phyloP scores from a whole-genome alignment of 2,888 invertebrate genomes.

The Drosophila atroscutellata region DNA sequence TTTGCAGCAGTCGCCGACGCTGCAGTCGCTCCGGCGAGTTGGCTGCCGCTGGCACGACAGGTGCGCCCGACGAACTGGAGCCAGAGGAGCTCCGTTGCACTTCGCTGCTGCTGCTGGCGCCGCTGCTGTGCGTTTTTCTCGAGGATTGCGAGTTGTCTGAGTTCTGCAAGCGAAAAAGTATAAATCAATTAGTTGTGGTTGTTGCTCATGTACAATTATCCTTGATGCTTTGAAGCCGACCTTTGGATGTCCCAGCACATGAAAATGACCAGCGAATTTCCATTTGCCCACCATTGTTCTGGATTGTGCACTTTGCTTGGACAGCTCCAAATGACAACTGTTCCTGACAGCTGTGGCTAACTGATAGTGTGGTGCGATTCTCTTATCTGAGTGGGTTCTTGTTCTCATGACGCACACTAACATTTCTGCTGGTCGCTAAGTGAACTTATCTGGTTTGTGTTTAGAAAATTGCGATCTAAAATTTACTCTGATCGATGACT shows the following conservation, averaged over 20 bases:
- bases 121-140: constrained; percentile 49
- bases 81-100: constrained; percentile 78
- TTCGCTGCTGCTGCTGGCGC: constrained; percentile 66
- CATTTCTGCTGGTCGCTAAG: constrained; percentile 23
- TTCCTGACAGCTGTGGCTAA: constrained; percentile 22
- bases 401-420: constrained; percentile 48
- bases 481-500: background rate
- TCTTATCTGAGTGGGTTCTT: constrained; percentile 48
- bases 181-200: background rate
- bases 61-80: constrained; percentile 71
- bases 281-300: constrained; percentile 52
- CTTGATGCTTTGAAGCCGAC: constrained; percentile 3
- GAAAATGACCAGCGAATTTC: constrained; percentile 52
- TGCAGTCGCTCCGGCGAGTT: constrained; percentile 72
- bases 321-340: constrained; percentile 49
- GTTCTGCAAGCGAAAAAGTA: constrained; percentile 56
- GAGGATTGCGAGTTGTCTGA: constrained; percentile 80
- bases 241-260: constrained; percentile 51
- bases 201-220: background rate
- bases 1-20: constrained; percentile 80
- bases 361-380: constrained; percentile 40
- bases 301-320: constrained; percentile 25
- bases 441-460: constrained; percentile 24
- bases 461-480: constrained; percentile 21
- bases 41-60: constrained; percentile 36